Evolutionary conservation across 2,888 invertebrate species (phyloP).

Genomic region (Corbicula japonica): DNA sequence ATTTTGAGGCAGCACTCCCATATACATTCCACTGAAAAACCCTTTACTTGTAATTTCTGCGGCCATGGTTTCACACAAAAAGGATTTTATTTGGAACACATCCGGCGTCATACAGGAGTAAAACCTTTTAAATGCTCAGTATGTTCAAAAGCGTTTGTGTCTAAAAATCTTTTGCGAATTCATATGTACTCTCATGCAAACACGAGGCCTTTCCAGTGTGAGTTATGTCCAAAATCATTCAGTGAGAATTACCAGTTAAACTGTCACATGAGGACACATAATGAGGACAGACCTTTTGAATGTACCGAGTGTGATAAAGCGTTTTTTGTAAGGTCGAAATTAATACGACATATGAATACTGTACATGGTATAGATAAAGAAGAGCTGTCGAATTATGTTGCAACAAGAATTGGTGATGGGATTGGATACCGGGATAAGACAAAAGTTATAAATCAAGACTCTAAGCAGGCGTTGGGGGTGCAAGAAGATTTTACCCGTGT

Average conservation of each 20-base stretch:
- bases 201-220: constrained; percentile 54
- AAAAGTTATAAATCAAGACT: constrained; percentile 11
- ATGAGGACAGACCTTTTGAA: constrained; percentile 60
- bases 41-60: constrained; percentile 61
- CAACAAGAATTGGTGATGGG: constrained; percentile 52
- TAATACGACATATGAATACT: constrained; percentile 56
- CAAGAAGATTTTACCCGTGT: too few relatives aligned
- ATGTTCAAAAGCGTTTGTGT: constrained; percentile 59
- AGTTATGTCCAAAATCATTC: constrained; percentile 58
- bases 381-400: constrained; percentile 46
- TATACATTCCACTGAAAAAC: constrained; percentile 57
- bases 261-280: constrained; percentile 58
- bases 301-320: constrained; percentile 60
- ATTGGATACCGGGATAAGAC: constrained; percentile 57
- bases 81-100: constrained; percentile 60
- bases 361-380: constrained; percentile 60
- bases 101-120: constrained; percentile 60
- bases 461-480: too few relatives aligned
- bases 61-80: constrained; percentile 67
- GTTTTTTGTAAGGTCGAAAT: constrained; percentile 58
- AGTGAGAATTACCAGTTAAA: constrained; percentile 49
- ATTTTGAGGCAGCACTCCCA: constrained; percentile 53
- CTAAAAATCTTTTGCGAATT: constrained; percentile 51
- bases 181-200: constrained; percentile 63
- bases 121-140: constrained; percentile 59